phyloP scores from a whole-genome alignment of 2,888 invertebrate species.

The Aquatica leii region DNA sequence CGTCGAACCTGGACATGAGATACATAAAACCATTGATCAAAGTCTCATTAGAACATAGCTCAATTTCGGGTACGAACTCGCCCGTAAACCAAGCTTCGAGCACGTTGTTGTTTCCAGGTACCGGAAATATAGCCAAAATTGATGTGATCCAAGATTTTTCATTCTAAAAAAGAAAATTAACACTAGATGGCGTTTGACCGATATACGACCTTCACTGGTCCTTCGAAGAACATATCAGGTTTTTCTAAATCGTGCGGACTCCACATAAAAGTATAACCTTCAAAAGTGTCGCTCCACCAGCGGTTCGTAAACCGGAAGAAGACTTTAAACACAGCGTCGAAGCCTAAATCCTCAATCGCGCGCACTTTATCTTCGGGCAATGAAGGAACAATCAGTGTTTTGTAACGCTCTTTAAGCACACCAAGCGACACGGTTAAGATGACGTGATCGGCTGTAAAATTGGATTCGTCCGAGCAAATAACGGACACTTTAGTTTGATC shows the following conservation, averaged over 20 bases:
- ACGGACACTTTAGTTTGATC: conserved; percentile 54
- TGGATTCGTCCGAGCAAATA: conserved; percentile 61
- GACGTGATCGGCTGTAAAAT: conserved; percentile 66
- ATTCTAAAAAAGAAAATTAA: background rate
- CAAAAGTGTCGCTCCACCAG: conserved; percentile 65
- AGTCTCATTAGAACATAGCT: conserved; percentile 64
- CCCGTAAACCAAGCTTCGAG: conserved; percentile 74
- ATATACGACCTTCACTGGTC: background rate
- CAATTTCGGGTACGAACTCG: conserved; percentile 68
- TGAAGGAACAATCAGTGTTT: conserved; percentile 62
- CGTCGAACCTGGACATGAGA: conserved; percentile 8
- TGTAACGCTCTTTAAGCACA: conserved; percentile 63
- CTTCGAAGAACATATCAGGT: background rate
- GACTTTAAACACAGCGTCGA: conserved; percentile 72
- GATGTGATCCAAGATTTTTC: conserved; percentile 65
- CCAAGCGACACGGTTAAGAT: conserved; percentile 73
- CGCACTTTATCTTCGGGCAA: conserved; percentile 20
- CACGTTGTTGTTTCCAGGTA: conserved; percentile 67
- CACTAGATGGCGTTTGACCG: background rate
- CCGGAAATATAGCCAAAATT: conserved; percentile 69
- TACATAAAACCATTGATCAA: conserved; percentile 62
- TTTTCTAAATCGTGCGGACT: conserved; percentile 55
- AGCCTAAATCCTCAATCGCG: conserved; percentile 64
- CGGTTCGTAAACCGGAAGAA: conserved; percentile 65
- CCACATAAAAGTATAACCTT: conserved; percentile 64